Evolutionary conservation across 2,113 vertebrate genomes (phyloP).

Genomic region (Corythaeola cristata): DNA sequence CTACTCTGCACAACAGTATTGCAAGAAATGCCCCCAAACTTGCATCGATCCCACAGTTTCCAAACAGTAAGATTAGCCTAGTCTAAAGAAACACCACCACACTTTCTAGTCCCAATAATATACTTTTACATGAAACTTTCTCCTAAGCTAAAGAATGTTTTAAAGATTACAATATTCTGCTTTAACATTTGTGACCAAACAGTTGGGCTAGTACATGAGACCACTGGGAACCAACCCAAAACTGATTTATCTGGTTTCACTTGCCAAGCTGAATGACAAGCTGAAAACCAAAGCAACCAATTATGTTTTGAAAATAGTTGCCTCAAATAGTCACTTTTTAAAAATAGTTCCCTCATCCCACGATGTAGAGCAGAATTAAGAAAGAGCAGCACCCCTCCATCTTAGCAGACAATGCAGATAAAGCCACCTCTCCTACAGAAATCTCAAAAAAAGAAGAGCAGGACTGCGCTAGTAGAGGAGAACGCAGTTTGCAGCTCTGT

Average conservation of each 20-base stretch:
- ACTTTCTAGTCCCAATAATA: background rate
- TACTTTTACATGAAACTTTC: background rate
- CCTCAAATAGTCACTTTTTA: background rate
- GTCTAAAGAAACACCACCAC: background rate
- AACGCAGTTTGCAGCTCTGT: background rate
- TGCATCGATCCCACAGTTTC: background rate
- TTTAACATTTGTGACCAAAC: conserved; percentile 34
- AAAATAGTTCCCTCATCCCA: background rate
- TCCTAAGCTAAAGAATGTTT: background rate
- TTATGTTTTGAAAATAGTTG: background rate
- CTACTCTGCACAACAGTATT: background rate
- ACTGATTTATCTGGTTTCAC: background rate
- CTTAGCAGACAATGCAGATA: background rate
- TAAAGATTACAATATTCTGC: background rate
- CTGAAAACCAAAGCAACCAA: background rate
- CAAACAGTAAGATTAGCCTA: background rate
- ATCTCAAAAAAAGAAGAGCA: background rate
- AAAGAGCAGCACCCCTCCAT: background rate
- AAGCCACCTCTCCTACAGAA: background rate
- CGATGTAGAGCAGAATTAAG: background rate
- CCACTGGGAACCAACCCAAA: conserved; percentile 3
- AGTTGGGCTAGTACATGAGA: background rate
- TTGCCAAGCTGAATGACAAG: conserved; percentile 8
- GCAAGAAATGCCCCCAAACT: background rate
- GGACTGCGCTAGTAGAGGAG: background rate